These are phyloP conservation scores for Radopholus similis DNA, from an alignment of 1,140 invertebrate genomes.

Conservation along the genomic window DNA sequence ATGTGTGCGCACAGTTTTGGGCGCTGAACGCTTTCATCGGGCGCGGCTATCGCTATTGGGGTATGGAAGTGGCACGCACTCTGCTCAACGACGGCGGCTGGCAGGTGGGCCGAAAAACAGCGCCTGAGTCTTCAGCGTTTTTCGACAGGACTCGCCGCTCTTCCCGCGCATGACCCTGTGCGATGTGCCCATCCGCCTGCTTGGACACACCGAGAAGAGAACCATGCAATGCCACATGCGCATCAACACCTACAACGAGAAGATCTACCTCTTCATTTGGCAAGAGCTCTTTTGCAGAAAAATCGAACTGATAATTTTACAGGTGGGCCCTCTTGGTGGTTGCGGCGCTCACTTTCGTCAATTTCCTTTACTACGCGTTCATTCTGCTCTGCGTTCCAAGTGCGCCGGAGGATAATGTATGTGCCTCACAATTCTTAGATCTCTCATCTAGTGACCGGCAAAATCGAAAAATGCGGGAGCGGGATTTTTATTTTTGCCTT, in stretches of 20 bases:
- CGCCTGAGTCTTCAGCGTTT: background rate
- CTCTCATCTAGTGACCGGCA: too few species aligned
- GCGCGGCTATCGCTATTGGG: constrained; percentile 61
- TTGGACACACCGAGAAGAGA: constrained; percentile 60
- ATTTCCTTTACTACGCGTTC: constrained; percentile 42
- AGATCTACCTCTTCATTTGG: constrained; percentile 57
- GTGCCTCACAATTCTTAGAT: too few species aligned
- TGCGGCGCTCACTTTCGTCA: constrained; percentile 36
- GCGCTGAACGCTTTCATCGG: constrained; percentile 64
- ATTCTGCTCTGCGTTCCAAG: constrained; percentile 16
- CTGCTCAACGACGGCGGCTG: constrained; percentile 32
- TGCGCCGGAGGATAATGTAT: constrained; percentile 10
- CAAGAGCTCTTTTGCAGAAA: background rate
- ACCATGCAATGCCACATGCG: constrained; percentile 51
- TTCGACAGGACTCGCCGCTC: constrained; percentile 45
- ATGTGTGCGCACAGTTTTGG: constrained; percentile 63
- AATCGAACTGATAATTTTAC: background rate
- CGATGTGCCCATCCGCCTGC: constrained; percentile 52
- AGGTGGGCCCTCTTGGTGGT: constrained; percentile 48
- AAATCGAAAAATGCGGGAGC: too few species aligned
- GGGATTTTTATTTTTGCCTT: too few species aligned
- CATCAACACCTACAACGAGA: constrained; percentile 58
- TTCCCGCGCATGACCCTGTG: constrained; percentile 63
- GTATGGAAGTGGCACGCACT: constrained; percentile 57
- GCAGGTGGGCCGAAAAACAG: background rate